Evolutionary conservation across 2,113 vertebrate species (phyloP), one percentile per base, ranked within the genome.

Genomic region (Eolophus roseicapilla): DNA sequence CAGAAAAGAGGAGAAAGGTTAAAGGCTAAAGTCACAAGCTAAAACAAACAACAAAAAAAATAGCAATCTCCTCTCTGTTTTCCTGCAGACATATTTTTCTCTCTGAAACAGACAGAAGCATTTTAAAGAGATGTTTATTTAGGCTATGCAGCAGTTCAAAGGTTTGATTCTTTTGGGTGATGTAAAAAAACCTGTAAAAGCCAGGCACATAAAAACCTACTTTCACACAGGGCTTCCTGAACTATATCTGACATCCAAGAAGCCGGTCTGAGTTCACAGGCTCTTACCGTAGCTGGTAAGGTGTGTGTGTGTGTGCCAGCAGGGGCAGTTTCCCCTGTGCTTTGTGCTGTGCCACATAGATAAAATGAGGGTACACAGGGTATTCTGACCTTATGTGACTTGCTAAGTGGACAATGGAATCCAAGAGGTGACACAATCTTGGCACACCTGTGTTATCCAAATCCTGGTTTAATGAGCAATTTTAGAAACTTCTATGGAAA

Each of bases 51-150:
- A 35, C 6, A 6, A 20, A 62, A 87, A 78, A 80, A 75, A 20
- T 17, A 79, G 35, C 8, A 19, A 82, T 69, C 6, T 10, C 28
- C 27, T 83, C 41, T 60, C 49, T 49, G 43, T 7, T 84, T 78
- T 75, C 63, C 76, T 4, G 5, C 39, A 83, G 43, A 50, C 7
- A 12, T 17, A 11, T 75, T 75, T 92, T 89, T 63, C 62, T 69
- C 41, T 31, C 33, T 81, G 77, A 88, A 91, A 74, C 1, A 87
- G 43, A 59, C 7, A 85, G 69, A 55, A 68, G 13, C 33, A 43
- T 65, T 83, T 85, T 74, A 60, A 92, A 83, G 55, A 90, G 17
- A 37, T 57, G 47, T 68, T 92, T 90, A 62, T 16, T 90, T 83
- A 90, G 92, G 35, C 47, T 41, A 7, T 11, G 37, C n/a, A 67